Evolutionary conservation across 2,113 vertebrate species (phyloP).

Genomic region (Mirounga angustirostris): DNA sequence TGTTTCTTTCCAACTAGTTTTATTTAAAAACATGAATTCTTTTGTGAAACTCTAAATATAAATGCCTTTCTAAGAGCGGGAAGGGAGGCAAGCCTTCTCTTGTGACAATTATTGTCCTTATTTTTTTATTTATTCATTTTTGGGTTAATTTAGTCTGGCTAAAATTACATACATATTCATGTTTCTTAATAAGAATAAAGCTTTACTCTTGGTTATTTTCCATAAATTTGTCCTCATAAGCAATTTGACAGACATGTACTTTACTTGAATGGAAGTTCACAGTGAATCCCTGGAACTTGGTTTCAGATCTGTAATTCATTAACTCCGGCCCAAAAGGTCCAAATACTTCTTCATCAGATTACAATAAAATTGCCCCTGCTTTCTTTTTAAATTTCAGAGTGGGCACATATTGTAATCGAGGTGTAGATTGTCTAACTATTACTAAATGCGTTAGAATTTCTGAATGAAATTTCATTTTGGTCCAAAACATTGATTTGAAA

Average conservation of each 20-base stretch:
- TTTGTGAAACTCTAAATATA: slow-evolving; percentile 41
- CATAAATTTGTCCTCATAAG: slow-evolving; percentile 88
- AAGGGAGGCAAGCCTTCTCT: slow-evolving; percentile 58
- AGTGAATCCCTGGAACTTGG: slow-evolving; percentile 67
- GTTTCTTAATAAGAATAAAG: slow-evolving; percentile 89
- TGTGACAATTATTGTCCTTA: slow-evolving; percentile 84
- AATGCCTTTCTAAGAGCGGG: slow-evolving; percentile 40
- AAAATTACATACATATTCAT: slow-evolving; percentile 91
- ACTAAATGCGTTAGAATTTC: slow-evolving; percentile 61
- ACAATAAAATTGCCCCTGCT: slow-evolving; percentile 69
- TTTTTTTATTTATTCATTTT: slow-evolving; percentile 86
- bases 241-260: slow-evolving; percentile 85
- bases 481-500: neutral
- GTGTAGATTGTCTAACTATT: slow-evolving; percentile 51
- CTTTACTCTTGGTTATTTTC: slow-evolving; percentile 88
- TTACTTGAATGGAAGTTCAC: slow-evolving; percentile 77
- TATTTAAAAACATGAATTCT: slow-evolving; percentile 61
- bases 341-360: slow-evolving; percentile 66
- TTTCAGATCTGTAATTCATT: slow-evolving; percentile 83
- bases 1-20: slow-evolving; percentile 48
- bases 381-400: slow-evolving; percentile 54
- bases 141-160: slow-evolving; percentile 87
- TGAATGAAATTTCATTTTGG: slow-evolving; percentile 68
- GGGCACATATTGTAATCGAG: slow-evolving; percentile 8
- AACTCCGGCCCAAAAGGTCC: slow-evolving; percentile 71